Conservation (phyloP, 2,113 vertebrate genomes). For the Lethenteron reissneri region DNA sequence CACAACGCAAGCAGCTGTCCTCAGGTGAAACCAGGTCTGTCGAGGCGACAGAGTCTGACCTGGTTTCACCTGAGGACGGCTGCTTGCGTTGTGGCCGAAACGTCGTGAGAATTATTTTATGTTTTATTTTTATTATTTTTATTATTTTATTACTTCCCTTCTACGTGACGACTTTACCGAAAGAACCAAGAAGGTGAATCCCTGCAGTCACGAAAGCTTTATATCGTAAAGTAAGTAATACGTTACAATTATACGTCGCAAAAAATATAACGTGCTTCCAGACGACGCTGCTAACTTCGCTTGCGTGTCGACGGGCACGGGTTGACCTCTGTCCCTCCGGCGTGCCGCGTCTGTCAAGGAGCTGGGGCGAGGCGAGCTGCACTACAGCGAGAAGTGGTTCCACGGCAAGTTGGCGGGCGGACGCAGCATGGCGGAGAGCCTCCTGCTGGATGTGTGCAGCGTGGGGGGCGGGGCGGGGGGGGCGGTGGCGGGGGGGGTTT, state of each 20-base stretch:
- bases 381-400: conserved; percentile 55
- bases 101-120: no score
- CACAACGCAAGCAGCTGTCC: no score
- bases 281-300: accelerated
- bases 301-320: neutral
- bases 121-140: no score
- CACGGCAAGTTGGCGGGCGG: conserved; percentile 50
- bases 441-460: conserved; percentile 44
- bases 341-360: conserved; percentile 21
- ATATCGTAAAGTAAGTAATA: neutral
- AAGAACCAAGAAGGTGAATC: no score
- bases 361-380: conserved; percentile 51
- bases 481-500: conserved; percentile 35
- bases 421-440: conserved; percentile 51
- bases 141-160: no score
- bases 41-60: no score
- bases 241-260: no score
- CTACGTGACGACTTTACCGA: no score
- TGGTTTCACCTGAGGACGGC: no score
- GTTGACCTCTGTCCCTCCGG: neutral
- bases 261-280: neutral
- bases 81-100: no score
- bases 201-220: neutral
- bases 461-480: conserved; percentile 16
- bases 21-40: no score